A percentile compares a stretch with the other conserved stretches of the same genome.
phyloP scores from a whole-genome alignment of 2,113 vertebrate genomes.

The Coturnix japonica region DNA sequence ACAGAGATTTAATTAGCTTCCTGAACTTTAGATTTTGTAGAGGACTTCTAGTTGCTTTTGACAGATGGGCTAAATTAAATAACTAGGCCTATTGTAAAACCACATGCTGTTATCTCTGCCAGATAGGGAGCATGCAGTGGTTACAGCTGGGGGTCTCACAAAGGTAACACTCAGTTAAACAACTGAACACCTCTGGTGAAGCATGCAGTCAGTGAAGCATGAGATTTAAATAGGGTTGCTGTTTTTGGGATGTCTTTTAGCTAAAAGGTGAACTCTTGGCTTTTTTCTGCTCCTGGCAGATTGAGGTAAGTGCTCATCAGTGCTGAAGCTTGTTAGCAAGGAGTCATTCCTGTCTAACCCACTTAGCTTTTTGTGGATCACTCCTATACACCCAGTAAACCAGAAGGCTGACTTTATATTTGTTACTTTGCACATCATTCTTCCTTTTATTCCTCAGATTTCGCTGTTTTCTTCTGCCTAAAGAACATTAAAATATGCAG shows the following conservation, averaged over 20 bases:
- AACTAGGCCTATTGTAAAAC: background rate
- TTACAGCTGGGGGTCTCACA: background rate
- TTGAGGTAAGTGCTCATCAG: background rate
- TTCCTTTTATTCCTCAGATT: background rate
- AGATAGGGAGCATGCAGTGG: background rate
- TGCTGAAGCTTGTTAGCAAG: background rate
- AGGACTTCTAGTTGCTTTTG: background rate
- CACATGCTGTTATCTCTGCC: background rate
- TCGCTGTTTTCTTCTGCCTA: background rate
- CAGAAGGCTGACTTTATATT: background rate
- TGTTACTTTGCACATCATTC: background rate
- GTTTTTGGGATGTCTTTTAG: background rate
- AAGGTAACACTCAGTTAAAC: background rate
- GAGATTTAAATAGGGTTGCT: background rate
- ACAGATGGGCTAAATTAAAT: background rate
- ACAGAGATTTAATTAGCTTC: background rate
- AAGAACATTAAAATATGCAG: background rate
- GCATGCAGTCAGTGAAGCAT: background rate
- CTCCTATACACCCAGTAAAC: background rate
- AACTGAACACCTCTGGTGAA: background rate
- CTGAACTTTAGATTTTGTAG: background rate
- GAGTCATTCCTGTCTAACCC: background rate
- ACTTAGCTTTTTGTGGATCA: background rate
- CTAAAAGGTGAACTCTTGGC: background rate
- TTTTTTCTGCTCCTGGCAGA: background rate